Conservation (phyloP, 2,888 invertebrate genomes). For the Lagria hirta region DNA sequence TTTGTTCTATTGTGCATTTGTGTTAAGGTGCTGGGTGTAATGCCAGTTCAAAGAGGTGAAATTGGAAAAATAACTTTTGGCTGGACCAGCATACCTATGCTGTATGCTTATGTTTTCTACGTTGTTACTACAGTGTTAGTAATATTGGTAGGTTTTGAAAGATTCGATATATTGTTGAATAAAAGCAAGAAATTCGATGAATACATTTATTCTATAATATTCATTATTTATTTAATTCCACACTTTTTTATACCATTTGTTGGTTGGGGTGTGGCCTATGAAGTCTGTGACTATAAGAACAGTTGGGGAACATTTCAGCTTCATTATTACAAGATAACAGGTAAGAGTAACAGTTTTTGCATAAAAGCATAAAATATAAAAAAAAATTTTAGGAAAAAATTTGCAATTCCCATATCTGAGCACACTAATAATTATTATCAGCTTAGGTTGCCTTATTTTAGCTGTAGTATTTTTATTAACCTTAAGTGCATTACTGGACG, state of each 20-base stretch:
- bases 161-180: conserved; percentile 62
- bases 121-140: conserved; percentile 61
- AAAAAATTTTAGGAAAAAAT: conserved; percentile 54
- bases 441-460: conserved; percentile 63
- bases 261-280: conserved; percentile 69
- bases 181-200: conserved; percentile 66
- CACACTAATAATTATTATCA: conserved; percentile 62
- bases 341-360: conserved; percentile 32
- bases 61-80: conserved; percentile 62
- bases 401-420: conserved; percentile 64
- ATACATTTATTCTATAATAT: conserved; percentile 69
- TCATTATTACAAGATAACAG: conserved; percentile 52
- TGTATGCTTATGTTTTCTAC: conserved; percentile 68
- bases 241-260: conserved; percentile 72
- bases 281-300: conserved; percentile 70
- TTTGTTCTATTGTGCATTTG: conserved; percentile 40
- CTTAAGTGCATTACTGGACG: conserved; percentile 63
- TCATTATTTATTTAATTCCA: conserved; percentile 66
- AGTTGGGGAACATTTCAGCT: conserved; percentile 70
- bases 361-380: neutral
- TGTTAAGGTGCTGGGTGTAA: conserved; percentile 61
- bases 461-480: conserved; percentile 63
- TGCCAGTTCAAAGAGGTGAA: conserved; percentile 59
- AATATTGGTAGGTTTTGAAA: conserved; percentile 62
- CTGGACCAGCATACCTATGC: conserved; percentile 64